Evolutionary conservation across 2,888 invertebrate species (phyloP), one percentile per base, ranked within the genome.

Genomic region (Campoplex capitator): DNA sequence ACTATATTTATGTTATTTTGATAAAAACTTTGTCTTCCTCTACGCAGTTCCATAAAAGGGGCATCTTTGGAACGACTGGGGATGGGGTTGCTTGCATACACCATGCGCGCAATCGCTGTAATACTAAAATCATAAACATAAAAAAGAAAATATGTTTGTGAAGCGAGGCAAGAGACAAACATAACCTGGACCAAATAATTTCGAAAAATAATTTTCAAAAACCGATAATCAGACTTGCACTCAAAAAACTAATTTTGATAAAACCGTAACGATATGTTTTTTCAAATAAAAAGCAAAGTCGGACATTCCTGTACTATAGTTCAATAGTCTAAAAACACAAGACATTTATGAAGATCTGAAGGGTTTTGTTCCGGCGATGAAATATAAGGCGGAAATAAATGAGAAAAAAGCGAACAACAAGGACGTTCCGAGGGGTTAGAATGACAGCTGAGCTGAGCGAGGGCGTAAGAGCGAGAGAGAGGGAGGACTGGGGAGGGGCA

Each of bases 381-480:
- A 62, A 62, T 62, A 62, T 32, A 3, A 16, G 32, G 32, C 32
- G 62, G 62, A 1, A 32, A 32, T 62, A 28, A 1, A 62, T 62
- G 62, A 32, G 16, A 32, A 62, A 62, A 62, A 62, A 62, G 6
- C 32, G 62, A 16, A 32, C 4, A 42, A 13, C 58, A 32, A 32
- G 62, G 62, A 62, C 62, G 62, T 62, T 62, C 62, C 62, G 32
- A 32, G 13, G 62, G 62, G 32, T 62, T 62, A 28, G 16, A 62
- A 62, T 32, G 62, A 62, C 62, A 62, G 62, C 62, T 62, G 62
- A 62, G 62, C 62, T 32, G 6, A 32, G 58, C 62, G 62, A 62
- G 62, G 16, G 58, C 58, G 58, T 28, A 32, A 42, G 42, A 68
- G 23, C n/a, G n/a, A n/a, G 38, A 68, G 38, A 6, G 67, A 42